These are phyloP conservation scores for Melanotus villosus DNA, from an alignment of 2,888 invertebrate species.

Conservation along the genomic window DNA sequence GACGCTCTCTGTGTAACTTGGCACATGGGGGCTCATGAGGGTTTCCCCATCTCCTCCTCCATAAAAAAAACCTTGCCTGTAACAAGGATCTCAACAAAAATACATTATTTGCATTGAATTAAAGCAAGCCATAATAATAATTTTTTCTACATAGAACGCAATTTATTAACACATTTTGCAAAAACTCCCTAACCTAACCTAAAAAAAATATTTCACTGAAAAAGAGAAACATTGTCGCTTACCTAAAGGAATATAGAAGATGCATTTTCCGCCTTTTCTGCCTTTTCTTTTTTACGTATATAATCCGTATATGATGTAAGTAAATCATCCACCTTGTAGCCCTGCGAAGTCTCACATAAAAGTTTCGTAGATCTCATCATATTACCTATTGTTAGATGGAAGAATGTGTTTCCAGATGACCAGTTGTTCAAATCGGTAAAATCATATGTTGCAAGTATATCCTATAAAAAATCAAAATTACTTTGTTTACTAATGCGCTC, in stretches of 20 bases:
- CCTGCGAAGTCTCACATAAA: conserved; percentile 91
- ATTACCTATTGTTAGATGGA: conserved; percentile 96
- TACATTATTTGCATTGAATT: no score
- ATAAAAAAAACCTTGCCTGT: no score
- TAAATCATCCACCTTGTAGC: conserved; percentile 97
- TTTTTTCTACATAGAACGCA: no score
- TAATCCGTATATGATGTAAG: conserved; percentile 89
- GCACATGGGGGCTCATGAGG: neutral
- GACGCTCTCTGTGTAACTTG: neutral
- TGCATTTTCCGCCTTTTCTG: no score
- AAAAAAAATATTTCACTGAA: no score
- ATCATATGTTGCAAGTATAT: conserved; percentile 85
- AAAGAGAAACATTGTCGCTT: no score
- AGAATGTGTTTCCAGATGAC: conserved; percentile 96
- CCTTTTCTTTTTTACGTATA: conserved; percentile 62
- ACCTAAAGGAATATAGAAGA: no score
- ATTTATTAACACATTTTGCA: no score
- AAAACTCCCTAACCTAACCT: no score
- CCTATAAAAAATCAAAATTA: conserved; percentile 70
- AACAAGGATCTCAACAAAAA: no score
- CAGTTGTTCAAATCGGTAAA: conserved; percentile 94
- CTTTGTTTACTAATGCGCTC: neutral
- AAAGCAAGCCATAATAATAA: no score
- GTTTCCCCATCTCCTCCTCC: no score
- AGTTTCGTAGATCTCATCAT: conserved; percentile 90